Evolutionary conservation across 2,888 invertebrate species (phyloP), one percentile per base, ranked within the genome.

Genomic region (Tortricodes alternella): DNA sequence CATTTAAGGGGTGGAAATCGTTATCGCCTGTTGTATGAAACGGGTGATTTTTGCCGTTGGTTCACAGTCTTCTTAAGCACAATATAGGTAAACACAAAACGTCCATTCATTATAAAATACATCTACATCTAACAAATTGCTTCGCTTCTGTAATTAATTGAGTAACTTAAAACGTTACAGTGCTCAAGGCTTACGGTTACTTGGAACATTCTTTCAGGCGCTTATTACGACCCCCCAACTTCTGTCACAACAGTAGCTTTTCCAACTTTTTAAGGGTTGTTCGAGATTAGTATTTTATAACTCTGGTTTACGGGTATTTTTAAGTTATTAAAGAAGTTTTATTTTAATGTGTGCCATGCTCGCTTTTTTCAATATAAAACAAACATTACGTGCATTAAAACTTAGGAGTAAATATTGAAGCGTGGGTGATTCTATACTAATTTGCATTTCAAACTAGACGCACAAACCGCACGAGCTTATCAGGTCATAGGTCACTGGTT

Each of bases 221-320:
- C n/a, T n/a, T n/a, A n/a, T 39, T 39, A 39, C 19, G 13, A n/a
- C 9, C 7, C 4, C 37, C 18, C 18, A 44, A 16, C 44, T 44
- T 16, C 11, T 44, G 43, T 29, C 29, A 29, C 29, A 11, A 16
- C 18, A 44, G 6, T 16, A 24, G 24, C n/a, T n/a, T 27, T 27
- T 43, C n/a, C 29, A 44, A 44, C 44, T 44, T 44, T 44, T 43
- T 43, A 43, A 15, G 43, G 15, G 16, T n/a, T 16, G 18, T 11
- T 11, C 8, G n/a, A 11, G 41, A 21, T 2, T 6, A 24, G 27
- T 44, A 27, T 44, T 44, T 44, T 44, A 44, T 27, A 27, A 44
- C 11, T 27, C 11, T 5, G 4, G 7, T n/a, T 29, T 44, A 29
- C 44, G n/a, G 24, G 16, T 24, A 8, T 44, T 29, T 44, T 11